phyloP scores from a whole-genome alignment of 2,797 vertebrate genomes.

The Sebastes flavidus region DNA sequence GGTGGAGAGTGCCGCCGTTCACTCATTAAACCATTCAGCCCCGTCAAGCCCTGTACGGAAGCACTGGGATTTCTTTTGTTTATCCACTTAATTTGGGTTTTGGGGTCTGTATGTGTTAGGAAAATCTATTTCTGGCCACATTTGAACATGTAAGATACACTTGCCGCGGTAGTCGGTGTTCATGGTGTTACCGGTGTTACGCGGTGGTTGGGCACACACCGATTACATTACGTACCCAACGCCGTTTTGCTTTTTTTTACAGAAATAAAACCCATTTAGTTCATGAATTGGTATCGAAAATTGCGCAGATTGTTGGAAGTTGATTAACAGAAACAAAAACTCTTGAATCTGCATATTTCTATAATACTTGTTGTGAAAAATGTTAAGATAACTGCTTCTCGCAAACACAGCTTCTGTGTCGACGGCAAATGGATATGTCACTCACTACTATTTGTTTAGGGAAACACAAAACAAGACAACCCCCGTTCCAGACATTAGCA shows the following conservation, averaged over 20 bases:
- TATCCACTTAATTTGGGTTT: neutral
- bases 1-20: neutral
- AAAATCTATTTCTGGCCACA: neutral
- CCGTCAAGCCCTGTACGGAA: neutral
- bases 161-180: too few relatives aligned
- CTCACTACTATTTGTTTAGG: neutral
- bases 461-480: neutral
- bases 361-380: neutral
- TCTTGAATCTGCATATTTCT: too few relatives aligned
- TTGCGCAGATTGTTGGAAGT: too few relatives aligned
- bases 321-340: too few relatives aligned
- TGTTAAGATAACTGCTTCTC: neutral
- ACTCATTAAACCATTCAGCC: neutral
- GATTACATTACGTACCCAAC: too few relatives aligned
- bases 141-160: neutral
- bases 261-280: too few relatives aligned
- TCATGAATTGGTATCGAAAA: too few relatives aligned
- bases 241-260: too few relatives aligned
- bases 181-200: too few relatives aligned
- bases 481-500: neutral
- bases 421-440: neutral
- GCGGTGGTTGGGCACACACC: too few relatives aligned
- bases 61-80: neutral
- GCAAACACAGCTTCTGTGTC: neutral
- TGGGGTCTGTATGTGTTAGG: neutral